phyloP scores from a whole-genome alignment of 2,888 invertebrate genomes.

The Mesochorus sp. region DNA sequence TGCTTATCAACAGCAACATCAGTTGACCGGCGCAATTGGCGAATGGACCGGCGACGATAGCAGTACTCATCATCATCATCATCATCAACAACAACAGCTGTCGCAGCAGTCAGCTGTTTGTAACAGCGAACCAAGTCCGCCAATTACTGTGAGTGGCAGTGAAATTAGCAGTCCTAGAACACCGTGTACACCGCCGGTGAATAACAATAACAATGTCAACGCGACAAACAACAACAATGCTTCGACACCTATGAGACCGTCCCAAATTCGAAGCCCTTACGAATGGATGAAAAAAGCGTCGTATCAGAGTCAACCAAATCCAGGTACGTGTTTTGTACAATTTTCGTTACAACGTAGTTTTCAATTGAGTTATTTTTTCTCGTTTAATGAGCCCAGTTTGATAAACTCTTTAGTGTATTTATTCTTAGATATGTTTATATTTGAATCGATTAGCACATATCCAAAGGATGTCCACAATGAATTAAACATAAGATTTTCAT shows the following conservation, averaged over 20 bases:
- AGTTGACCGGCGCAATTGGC: constrained; percentile 49
- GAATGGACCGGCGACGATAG: constrained; percentile 74
- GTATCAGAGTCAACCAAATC: constrained; percentile 92
- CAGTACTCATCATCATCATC: constrained; percentile 61
- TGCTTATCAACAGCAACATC: constrained; percentile 66
- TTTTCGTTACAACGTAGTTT: neutral
- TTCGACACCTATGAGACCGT: constrained; percentile 84
- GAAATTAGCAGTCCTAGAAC: constrained; percentile 85
- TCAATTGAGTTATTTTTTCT: neutral
- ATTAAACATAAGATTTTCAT: no score
- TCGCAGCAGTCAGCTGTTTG: constrained; percentile 56
- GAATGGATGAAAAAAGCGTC: constrained; percentile 97
- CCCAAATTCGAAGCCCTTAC: constrained; percentile 90
- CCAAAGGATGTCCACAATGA: no score
- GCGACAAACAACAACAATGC: constrained; percentile 76
- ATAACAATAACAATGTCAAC: constrained; percentile 75
- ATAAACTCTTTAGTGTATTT: no score
- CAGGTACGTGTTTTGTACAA: constrained; percentile 85
- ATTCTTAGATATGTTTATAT: no score
- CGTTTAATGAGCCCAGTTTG: no score
- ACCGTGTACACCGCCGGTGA: constrained; percentile 77
- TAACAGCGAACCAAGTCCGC: constrained; percentile 83
- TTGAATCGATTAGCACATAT: no score
- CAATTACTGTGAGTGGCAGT: constrained; percentile 85
- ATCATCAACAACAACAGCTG: constrained; percentile 40